Base-by-base conservation (phyloP, 2,888 invertebrate species). In the Oscheius onirici region DNA sequence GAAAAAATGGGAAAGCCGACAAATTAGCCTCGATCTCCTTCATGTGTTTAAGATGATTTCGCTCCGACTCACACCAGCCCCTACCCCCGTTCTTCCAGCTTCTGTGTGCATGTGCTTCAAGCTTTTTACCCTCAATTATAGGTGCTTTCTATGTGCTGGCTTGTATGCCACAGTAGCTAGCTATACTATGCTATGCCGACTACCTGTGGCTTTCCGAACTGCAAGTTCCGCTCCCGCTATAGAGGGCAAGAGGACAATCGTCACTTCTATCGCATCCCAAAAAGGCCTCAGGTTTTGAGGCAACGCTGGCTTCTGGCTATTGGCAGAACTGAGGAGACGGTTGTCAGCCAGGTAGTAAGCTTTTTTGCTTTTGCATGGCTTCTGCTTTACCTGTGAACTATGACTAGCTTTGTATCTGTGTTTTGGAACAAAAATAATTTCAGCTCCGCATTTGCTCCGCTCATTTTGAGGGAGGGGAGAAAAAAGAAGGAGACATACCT, bases 201-300 rank as follows among this genome's bases (percentile, higher is more conserved):
- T 61, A 89, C 88, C 73, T 88, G 89, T 75, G 89, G 88, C 72
- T 89, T 88, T 81, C 89, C 89, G 72, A 89, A 88, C 77, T 89
- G 88, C 83, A 89, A 89, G 81, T 86, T 86, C 71, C 85, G 86
- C 26, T 86, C 86, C 41, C 74, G 86, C 28, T 89, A 89, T 68
- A 87, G 89, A 60, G 89, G 89, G 55, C 87, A 87, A 58, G 89
- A 89, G 75, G 89, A 89, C 79, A 88, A 88, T 76, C 87, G 89
- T 5, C 89, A 89, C 78, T 89, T 89, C 82, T 89, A 89, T 80
- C 88, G 89, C 46, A 89, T 89, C 13, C 89, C 89, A 24, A 89
- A 89, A 84, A 83, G 89, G 55, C 89, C 89, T 34, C 83, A 84
- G 44, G 81, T 88, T 17, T 80, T 89, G 71, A 80, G 89, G 15